Percentiles rank a stretch among this genome's conserved stretches.
phyloP scores from a whole-genome alignment of 2,797 vertebrate species.

The Schizopygopsis pylzovi region DNA sequence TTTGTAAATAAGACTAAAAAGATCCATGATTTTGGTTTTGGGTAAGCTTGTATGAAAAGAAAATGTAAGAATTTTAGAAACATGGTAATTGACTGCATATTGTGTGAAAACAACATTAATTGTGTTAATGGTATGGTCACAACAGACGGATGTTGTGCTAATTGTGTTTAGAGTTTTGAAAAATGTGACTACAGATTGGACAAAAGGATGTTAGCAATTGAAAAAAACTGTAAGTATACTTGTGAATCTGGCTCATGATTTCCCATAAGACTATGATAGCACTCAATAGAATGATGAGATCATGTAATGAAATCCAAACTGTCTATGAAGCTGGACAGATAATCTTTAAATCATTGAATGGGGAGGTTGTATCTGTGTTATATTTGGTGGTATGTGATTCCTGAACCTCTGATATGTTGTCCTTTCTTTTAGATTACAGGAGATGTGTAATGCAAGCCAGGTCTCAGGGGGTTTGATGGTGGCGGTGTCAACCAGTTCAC shows the following conservation, averaged over 20 bases:
- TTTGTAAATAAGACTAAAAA: too few species aligned
- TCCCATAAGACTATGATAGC: neutral
- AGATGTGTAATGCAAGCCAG: constrained; percentile 15
- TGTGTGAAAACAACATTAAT: too few species aligned
- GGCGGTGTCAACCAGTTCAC: neutral
- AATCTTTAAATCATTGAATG: neutral
- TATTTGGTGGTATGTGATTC: constrained; percentile 16
- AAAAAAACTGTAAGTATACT: too few species aligned
- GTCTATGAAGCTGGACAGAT: neutral
- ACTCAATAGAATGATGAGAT: neutral
- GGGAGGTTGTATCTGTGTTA: neutral
- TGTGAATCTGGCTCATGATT: neutral
- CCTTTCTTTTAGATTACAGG: neutral
- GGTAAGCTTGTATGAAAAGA: too few species aligned
- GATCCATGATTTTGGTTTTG: too few species aligned
- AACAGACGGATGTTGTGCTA: too few species aligned
- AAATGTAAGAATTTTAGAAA: too few species aligned
- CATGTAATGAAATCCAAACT: constrained; percentile 2
- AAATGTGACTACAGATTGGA: too few species aligned
- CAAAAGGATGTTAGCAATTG: too few species aligned
- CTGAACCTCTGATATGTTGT: constrained; percentile 17
- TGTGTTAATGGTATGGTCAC: too few species aligned
- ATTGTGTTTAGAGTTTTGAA: too few species aligned
- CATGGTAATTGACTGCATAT: too few species aligned
- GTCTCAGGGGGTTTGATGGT: neutral